A percentile compares a stretch with the other conserved stretches of the same genome.
Conservation (phyloP, 1,140 invertebrate species). For the Zaprionus nigranus region DNA sequence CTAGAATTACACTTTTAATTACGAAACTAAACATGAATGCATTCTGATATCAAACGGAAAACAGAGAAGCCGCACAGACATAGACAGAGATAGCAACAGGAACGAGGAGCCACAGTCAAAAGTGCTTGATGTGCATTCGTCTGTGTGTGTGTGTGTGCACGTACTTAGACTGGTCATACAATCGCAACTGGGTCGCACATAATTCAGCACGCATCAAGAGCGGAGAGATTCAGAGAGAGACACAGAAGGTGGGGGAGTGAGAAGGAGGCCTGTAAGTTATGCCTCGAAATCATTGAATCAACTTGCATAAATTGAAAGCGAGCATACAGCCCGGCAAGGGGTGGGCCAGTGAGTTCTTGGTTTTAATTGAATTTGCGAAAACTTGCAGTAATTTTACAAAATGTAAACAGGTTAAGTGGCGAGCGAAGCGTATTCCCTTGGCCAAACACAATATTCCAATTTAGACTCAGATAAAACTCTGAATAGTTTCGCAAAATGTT, state of each 20-base stretch:
- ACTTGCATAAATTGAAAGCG: conserved; percentile 29
- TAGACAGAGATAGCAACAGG: conserved; percentile 10
- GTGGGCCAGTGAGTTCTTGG: not conserved
- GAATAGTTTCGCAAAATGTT: not conserved
- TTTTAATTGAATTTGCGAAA: conserved; percentile 9
- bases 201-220: conserved; percentile 14
- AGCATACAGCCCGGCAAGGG: not conserved
- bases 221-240: not conserved
- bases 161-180: conserved; percentile 10
- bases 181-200: conserved; percentile 38
- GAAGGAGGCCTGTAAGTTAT: conserved; percentile 15
- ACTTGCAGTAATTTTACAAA: not conserved
- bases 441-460: conserved; percentile 8
- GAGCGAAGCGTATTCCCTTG: not conserved
- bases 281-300: conserved; percentile 28
- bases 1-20: conserved; percentile 78
- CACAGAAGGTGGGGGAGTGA: not conserved
- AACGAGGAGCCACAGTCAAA: not conserved
- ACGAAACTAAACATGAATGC: conserved; percentile 80
- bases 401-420: conserved; percentile 7
- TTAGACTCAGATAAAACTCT: not conserved
- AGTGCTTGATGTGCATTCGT: not conserved
- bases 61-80: conserved; percentile 25
- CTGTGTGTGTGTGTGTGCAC: conserved; percentile 5
- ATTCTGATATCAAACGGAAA: conserved; percentile 74